Percentiles rank a stretch among this genome's conserved stretches.
phyloP scores from a whole-genome alignment of 2,888 invertebrate genomes.

The Chloroclysta siterata region DNA sequence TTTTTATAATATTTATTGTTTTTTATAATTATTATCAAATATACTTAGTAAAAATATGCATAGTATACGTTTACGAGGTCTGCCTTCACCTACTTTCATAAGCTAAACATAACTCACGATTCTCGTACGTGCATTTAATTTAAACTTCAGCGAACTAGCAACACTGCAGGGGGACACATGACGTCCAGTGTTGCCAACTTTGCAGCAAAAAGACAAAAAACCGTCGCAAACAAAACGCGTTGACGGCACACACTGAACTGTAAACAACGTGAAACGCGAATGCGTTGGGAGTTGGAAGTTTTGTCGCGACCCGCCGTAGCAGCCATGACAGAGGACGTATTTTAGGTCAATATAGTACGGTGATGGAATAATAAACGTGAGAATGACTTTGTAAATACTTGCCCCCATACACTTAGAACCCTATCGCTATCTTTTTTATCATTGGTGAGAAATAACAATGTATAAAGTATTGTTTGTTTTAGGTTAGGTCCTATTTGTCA shows the following conservation, averaged over 20 bases:
- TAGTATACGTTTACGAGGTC: too few relatives aligned
- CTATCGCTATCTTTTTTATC: background rate
- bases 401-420: too few relatives aligned
- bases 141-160: constrained; percentile 41
- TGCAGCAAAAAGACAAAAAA: constrained; percentile 56
- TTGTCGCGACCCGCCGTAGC: constrained; percentile 1
- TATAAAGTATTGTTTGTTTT: too few relatives aligned
- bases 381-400: background rate
- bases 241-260: constrained; percentile 29
- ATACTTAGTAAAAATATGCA: too few relatives aligned
- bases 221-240: constrained; percentile 54
- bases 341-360: constrained; percentile 5
- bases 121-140: constrained; percentile 34
- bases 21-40: too few relatives aligned
- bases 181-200: constrained; percentile 68
- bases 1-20: too few relatives aligned
- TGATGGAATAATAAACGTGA: background rate
- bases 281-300: constrained; percentile 15
- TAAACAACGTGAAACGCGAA: constrained; percentile 21
- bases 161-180: constrained; percentile 55
- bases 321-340: background rate
- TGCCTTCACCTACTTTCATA: background rate
- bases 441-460: too few relatives aligned
- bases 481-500: too few relatives aligned
- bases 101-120: constrained; percentile 1